Evolutionary conservation across 2,888 invertebrate species (phyloP), one percentile per base, ranked within the genome.

Genomic region (Tromatobia lineatoria): DNA sequence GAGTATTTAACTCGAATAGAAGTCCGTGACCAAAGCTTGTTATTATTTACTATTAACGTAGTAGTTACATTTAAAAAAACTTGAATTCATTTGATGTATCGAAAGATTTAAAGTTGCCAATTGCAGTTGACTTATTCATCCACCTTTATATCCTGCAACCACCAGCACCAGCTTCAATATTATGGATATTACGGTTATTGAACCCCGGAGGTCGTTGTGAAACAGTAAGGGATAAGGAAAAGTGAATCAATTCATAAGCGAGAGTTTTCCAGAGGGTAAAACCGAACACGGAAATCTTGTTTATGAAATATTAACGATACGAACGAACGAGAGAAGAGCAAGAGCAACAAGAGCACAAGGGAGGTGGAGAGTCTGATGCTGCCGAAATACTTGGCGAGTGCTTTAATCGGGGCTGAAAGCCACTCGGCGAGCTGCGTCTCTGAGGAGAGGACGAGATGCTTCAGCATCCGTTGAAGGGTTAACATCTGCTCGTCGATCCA

Each of bases 401-500:
- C 54, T 64, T 70, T 79, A 70, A 70, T 74, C 74, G 23, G n/a
- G n/a, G n/a, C 45, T 61, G 70, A 64, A 82, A 61, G 23, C 73
- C 59, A 69, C 59, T 74, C 34, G 52, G 42, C 50, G 42, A n/a
- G 47, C 20, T 34, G 20, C 70, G 45, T 69, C 80, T 42, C 59
- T 10, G 47, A 50, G n/a, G 47, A 69, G 52, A 71, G 29, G 52
- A 18, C 67, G 57, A 47, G 18, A 52, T 34, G 47, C 75, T 80
- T 57, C 75, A 50, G 42, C 20, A 71, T 76, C 67, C 76, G 76
- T 76, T 76, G 76, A 71, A 76, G 76, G 71, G 59, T 80, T 76
- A 67, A 76, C 76, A 66, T 77, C 42, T 83, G 76, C 76, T 80
- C 67, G 76, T 76, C 80, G 80, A 77, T 83, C 76, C 83, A 83